phyloP scores from a whole-genome alignment of 2,888 invertebrate genomes.

The Trisateles emortualis region DNA sequence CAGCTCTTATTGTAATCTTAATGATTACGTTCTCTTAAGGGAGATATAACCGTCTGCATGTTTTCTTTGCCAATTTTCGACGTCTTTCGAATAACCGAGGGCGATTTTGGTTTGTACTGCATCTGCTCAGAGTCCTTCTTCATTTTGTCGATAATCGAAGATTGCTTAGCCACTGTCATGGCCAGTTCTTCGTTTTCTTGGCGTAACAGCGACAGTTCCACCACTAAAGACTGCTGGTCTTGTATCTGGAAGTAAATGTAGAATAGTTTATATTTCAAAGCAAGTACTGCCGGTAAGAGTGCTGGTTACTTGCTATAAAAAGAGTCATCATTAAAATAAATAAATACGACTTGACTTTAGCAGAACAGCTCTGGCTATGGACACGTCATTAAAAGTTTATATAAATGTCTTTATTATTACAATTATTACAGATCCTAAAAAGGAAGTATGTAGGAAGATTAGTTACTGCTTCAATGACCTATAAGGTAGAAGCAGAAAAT shows the following conservation, averaged over 20 bases:
- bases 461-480: too few species aligned
- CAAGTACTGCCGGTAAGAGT: too few species aligned
- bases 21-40: conserved; percentile 78
- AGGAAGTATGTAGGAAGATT: too few species aligned
- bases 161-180: conserved; percentile 77
- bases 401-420: too few species aligned
- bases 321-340: too few species aligned
- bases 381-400: too few species aligned
- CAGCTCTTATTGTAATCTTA: too few species aligned
- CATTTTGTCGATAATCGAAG: conserved; percentile 78
- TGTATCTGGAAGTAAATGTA: conserved; percentile 66
- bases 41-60: conserved; percentile 73
- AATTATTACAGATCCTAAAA: too few species aligned
- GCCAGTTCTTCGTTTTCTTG: conserved; percentile 82
- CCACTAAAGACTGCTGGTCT: conserved; percentile 81
- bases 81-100: conserved; percentile 70
- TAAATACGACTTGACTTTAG: too few species aligned
- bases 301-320: too few species aligned
- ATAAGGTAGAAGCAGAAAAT: too few species aligned
- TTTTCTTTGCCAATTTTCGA: conserved; percentile 81
- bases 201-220: conserved; percentile 78
- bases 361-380: too few species aligned
- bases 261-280: not conserved
- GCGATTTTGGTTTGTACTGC: conserved; percentile 74
- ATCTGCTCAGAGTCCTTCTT: conserved; percentile 73